Evolutionary conservation across 2,888 invertebrate species (phyloP).

Genomic region (Epinotia nisella): DNA sequence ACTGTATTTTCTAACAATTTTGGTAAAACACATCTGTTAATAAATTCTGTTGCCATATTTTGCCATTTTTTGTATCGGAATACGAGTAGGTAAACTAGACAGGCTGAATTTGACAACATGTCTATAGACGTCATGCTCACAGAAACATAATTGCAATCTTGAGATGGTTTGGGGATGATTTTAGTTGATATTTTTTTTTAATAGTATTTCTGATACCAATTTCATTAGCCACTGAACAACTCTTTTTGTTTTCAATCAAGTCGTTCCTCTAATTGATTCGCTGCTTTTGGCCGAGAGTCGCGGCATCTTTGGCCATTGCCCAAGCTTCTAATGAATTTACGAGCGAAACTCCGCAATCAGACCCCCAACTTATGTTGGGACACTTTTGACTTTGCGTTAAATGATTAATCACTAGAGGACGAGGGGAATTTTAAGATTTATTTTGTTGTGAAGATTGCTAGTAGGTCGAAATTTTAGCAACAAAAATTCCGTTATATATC

Average conservation of each 20-base stretch:
- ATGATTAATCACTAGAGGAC: slow-evolving; percentile 24
- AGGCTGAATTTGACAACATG: too few species aligned
- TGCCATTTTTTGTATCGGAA: too few species aligned
- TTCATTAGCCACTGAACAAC: not conserved
- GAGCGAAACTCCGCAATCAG: slow-evolving; percentile 27
- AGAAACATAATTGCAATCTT: too few species aligned
- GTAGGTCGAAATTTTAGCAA: not conserved
- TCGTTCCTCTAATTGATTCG: slow-evolving; percentile 3
- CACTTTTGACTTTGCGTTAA: slow-evolving; percentile 15
- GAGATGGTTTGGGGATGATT: not conserved
- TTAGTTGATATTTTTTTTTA: too few species aligned
- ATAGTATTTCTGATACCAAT: not conserved
- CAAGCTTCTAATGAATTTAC: slow-evolving; percentile 37
- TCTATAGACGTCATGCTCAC: too few species aligned
- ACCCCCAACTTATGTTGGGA: slow-evolving; percentile 28
- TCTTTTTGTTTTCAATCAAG: slow-evolving; percentile 27
- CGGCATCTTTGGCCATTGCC: slow-evolving; percentile 33
- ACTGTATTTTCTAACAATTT: too few species aligned
- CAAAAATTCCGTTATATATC: not conserved
- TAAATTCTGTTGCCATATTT: too few species aligned
- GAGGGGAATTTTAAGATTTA: not conserved
- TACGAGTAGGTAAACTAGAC: too few species aligned
- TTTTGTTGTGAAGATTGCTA: not conserved
- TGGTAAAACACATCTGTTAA: too few species aligned
- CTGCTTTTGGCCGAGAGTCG: slow-evolving; percentile 10